Conservation (phyloP, 2,888 invertebrate species). For the Melieria crassipennis region DNA sequence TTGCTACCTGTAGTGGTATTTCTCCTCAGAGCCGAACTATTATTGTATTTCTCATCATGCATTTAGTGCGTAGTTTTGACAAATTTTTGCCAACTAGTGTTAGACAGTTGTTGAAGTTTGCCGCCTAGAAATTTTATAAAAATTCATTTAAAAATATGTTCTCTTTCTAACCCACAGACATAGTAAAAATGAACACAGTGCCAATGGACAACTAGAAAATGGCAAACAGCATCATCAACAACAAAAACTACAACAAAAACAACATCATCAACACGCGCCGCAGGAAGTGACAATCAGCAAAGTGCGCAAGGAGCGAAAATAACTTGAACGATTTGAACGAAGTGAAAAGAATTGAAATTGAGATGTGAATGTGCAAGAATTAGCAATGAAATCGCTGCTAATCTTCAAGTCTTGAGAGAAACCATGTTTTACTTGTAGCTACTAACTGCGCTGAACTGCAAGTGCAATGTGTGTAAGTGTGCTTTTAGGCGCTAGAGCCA, state of each 20-base stretch:
- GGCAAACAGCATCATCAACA: slow-evolving; percentile 41
- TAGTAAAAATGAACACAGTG: slow-evolving; percentile 57
- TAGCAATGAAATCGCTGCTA: no score
- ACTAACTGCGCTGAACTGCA: background rate
- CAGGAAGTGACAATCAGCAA: slow-evolving; percentile 47
- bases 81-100: no score
- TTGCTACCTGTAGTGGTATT: no score
- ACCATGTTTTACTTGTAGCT: background rate
- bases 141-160: no score
- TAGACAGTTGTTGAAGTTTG: no score
- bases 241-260: slow-evolving; percentile 41
- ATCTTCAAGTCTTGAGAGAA: no score
- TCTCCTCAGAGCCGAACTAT: no score
- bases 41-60: no score
- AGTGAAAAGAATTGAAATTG: background rate
- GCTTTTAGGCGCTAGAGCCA: slow-evolving; percentile 45
- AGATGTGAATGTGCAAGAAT: background rate
- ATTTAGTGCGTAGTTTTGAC: no score
- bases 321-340: background rate
- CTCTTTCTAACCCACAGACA: slow-evolving; percentile 46
- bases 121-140: no score
- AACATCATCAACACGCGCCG: slow-evolving; percentile 44
- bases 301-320: slow-evolving; percentile 7
- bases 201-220: slow-evolving; percentile 37
- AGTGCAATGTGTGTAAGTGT: slow-evolving; percentile 49